phyloP scores from a whole-genome alignment of 92 coral and sea anemone species.

The Parazoanthus swiftii region DNA sequence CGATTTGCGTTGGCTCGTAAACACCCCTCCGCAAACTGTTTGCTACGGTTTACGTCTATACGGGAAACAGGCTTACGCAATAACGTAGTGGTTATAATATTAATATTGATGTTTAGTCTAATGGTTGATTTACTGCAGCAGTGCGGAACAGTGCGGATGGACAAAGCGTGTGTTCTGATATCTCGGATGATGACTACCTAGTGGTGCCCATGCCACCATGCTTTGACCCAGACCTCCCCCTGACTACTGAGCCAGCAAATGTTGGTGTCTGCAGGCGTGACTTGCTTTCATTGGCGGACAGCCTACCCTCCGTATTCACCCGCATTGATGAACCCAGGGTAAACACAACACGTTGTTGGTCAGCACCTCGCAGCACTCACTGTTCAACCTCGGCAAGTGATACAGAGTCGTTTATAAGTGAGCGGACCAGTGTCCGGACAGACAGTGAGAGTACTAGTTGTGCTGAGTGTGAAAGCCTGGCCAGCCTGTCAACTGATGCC shows the following conservation, averaged over 20 bases:
- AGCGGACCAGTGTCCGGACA: not conserved
- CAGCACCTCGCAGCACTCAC: not conserved
- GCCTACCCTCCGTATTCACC: constrained; percentile 14
- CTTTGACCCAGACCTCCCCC: constrained; percentile 87
- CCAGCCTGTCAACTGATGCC: constrained; percentile 19
- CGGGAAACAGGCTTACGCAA: too few species aligned
- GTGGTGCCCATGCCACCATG: constrained; percentile 96
- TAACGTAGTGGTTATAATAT: too few species aligned
- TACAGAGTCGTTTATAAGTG: constrained; percentile 1
- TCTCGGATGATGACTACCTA: constrained; percentile 76
- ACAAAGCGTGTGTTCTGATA: constrained; percentile 59
- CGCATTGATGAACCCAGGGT: not conserved
- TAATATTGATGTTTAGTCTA: not conserved
- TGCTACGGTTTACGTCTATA: too few species aligned
- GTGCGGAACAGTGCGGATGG: constrained; percentile 42
- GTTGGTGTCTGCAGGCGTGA: constrained; percentile 53
- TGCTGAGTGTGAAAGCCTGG: constrained; percentile 21
- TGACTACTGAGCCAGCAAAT: constrained; percentile 65
- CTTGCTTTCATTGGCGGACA: constrained; percentile 2
- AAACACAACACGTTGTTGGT: not conserved
- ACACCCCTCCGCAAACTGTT: too few species aligned
- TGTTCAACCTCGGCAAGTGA: not conserved
- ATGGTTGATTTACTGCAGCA: not conserved
- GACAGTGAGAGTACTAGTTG: constrained; percentile 2
- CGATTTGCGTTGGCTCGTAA: too few species aligned